phyloP scores from a whole-genome alignment of 2,113 vertebrate genomes.

The Alectura lathami region DNA sequence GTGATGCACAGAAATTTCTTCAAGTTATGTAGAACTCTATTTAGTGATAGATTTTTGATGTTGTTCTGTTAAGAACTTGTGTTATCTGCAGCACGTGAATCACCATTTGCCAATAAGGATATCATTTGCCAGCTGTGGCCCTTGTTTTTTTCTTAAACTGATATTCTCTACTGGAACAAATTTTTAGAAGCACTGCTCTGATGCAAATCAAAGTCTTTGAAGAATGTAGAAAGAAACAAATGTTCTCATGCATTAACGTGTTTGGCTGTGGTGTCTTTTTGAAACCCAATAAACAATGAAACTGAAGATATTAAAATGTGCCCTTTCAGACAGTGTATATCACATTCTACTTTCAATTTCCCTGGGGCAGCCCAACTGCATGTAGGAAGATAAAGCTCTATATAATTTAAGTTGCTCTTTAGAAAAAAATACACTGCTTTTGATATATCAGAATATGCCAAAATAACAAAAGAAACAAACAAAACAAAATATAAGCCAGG shows the following conservation, averaged over 20 bases:
- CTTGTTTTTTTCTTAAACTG: background rate
- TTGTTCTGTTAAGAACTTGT: background rate
- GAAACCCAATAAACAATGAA: conserved; percentile 6
- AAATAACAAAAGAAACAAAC: background rate
- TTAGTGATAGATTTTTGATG: background rate
- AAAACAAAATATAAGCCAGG: background rate
- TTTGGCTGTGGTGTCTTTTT: background rate
- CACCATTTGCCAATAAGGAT: background rate
- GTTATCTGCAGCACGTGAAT: background rate
- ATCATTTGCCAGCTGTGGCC: background rate
- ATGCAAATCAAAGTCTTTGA: background rate
- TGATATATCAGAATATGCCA: background rate
- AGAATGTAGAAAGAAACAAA: background rate
- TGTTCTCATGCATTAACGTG: background rate
- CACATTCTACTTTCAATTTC: background rate
- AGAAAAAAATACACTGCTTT: background rate
- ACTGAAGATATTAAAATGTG: conserved; percentile 33
- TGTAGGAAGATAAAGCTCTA: background rate
- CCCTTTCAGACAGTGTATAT: conserved; percentile 28
- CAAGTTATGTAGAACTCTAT: background rate
- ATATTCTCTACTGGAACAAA: background rate
- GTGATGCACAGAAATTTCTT: background rate
- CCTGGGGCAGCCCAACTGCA: background rate
- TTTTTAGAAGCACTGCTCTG: background rate
- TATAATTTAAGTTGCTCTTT: background rate